Percentiles rank a stretch among this genome's conserved stretches.
These are phyloP conservation scores for Lordiphosa stackelbergi DNA, from an alignment of 1,140 invertebrate genomes.

Conservation along the genomic window DNA sequence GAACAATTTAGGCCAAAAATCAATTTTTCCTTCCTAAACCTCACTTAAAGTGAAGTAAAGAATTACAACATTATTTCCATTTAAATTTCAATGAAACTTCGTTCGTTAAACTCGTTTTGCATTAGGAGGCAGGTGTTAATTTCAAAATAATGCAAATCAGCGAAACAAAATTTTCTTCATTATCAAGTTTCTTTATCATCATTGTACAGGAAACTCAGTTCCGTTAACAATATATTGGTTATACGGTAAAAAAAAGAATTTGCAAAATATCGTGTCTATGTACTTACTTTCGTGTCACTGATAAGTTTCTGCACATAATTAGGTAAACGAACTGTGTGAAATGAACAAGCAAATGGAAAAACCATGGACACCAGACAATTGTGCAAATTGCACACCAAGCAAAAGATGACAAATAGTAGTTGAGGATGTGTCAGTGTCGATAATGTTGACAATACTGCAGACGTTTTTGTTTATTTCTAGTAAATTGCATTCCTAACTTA, in stretches of 20 bases:
- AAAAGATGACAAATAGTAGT: not conserved
- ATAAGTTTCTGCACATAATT: slow-evolving; percentile 4
- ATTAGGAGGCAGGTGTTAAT: slow-evolving; percentile 12
- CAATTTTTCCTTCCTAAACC: no score
- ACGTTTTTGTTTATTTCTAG: not conserved
- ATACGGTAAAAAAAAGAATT: no score
- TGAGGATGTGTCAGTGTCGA: slow-evolving; percentile 5
- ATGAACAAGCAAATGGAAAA: slow-evolving; percentile 4
- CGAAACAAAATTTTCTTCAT: not conserved
- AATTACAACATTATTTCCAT: slow-evolving; percentile 11
- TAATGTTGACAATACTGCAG: not conserved
- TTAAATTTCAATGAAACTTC: slow-evolving; percentile 4
- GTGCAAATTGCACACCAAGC: slow-evolving; percentile 4
- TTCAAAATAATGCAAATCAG: not conserved
- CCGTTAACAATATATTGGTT: no score
- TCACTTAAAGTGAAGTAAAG: no score
- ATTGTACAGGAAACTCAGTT: no score
- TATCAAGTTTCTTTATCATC: no score
- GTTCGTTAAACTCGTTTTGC: slow-evolving; percentile 10
- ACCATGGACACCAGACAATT: slow-evolving; percentile 1
- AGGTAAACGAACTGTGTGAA: not conserved
- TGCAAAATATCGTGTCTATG: no score
- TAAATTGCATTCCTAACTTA: not conserved
- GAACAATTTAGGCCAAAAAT: no score
- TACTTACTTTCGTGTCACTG: not conserved